Percentiles rank a stretch among this genome's conserved stretches.
These are phyloP conservation scores for Asobara japonica DNA, from an alignment of 1,140 invertebrate genomes.

Conservation along the genomic window DNA sequence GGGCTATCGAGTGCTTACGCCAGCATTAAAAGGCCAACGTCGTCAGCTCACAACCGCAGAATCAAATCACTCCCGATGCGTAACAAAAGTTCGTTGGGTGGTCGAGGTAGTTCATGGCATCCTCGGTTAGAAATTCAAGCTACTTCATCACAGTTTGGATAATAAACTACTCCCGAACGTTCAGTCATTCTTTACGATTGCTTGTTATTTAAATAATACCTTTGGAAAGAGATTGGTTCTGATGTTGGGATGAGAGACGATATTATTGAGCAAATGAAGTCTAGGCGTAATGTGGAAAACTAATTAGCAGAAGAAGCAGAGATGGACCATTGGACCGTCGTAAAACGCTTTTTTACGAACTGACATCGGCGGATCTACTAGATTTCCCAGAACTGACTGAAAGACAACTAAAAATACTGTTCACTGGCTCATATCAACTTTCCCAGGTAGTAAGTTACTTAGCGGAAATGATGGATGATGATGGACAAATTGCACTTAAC, in stretches of 20 bases:
- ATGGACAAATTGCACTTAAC: slow-evolving; percentile 23
- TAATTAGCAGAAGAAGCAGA: slow-evolving; percentile 36
- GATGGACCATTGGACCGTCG: no score
- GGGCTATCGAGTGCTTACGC: no score
- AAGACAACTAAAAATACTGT: no score
- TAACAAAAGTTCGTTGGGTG: slow-evolving; percentile 49
- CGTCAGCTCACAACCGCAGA: slow-evolving; percentile 45
- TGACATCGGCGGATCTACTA: no score
- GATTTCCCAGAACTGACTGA: no score
- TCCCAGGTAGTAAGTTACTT: slow-evolving; percentile 34
- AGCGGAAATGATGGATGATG: slow-evolving; percentile 38
- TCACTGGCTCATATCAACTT: no score
- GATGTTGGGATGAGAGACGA: slow-evolving; percentile 29
- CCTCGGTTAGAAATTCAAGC: slow-evolving; percentile 38
- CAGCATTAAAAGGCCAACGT: no score
- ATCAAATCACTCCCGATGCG: slow-evolving; percentile 45
- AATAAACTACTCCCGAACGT: slow-evolving; percentile 42
- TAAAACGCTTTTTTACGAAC: no score
- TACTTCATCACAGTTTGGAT: slow-evolving; percentile 41
- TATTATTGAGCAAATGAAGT: slow-evolving; percentile 34
- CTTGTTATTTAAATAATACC: slow-evolving; percentile 35
- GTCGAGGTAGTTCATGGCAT: slow-evolving; percentile 54
- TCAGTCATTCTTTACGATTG: slow-evolving; percentile 35
- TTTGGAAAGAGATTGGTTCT: slow-evolving; percentile 38
- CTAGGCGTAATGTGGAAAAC: slow-evolving; percentile 30